These are phyloP conservation scores for Pogonomyrmex californicus DNA, from an alignment of 1,140 invertebrate species.

Conservation along the genomic window DNA sequence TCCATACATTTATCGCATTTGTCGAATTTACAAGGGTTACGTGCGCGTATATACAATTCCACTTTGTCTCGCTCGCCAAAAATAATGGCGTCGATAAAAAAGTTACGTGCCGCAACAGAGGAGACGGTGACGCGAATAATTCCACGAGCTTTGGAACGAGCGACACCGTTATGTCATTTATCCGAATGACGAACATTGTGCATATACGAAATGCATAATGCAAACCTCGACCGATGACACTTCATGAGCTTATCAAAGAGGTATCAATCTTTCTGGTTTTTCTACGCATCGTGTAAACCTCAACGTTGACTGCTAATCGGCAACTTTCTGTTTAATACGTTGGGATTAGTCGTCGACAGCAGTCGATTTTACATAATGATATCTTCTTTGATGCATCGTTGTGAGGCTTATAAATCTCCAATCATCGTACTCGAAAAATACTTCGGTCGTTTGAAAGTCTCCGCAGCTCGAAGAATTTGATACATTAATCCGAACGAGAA, in stretches of 20 bases:
- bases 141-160: not conserved
- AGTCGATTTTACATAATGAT: slow-evolving; percentile 33
- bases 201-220: slow-evolving; percentile 7
- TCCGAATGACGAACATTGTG: not conserved
- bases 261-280: not conserved
- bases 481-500: slow-evolving; percentile 72
- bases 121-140: slow-evolving; percentile 17
- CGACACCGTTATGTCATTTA: not conserved
- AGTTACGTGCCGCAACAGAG: slow-evolving; percentile 36
- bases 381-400: not conserved
- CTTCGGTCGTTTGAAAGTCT: slow-evolving; percentile 50
- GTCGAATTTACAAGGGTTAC: slow-evolving; percentile 47
- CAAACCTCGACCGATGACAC: not conserved
- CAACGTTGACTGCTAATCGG: not conserved
- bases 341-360: not conserved
- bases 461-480: slow-evolving; percentile 58
- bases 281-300: not conserved
- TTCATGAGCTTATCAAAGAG: not conserved
- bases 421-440: not conserved
- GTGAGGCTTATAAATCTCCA: slow-evolving; percentile 8
- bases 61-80: slow-evolving; percentile 4
- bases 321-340: not conserved
- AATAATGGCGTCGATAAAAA: slow-evolving; percentile 55
- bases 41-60: slow-evolving; percentile 7
- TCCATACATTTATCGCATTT: slow-evolving; percentile 8